Percentiles rank a stretch among this genome's conserved stretches.
Conservation (phyloP, 2,888 invertebrate genomes). For the Drosophila nigricruria region DNA sequence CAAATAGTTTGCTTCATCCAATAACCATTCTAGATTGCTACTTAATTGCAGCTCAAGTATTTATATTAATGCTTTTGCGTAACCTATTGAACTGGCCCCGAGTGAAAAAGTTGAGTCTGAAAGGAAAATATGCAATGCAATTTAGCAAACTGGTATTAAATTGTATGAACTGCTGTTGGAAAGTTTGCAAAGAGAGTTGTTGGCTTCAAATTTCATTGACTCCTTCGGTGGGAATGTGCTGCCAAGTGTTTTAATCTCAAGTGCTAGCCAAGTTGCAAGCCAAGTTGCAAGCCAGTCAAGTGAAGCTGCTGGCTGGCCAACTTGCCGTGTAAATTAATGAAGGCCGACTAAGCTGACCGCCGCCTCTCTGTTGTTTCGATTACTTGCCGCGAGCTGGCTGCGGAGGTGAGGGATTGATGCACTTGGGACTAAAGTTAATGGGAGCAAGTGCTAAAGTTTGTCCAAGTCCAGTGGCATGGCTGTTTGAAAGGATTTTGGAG, state of each 20-base stretch:
- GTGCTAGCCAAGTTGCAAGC: constrained; percentile 31
- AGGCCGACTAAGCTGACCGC: constrained; percentile 58
- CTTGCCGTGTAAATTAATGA: constrained; percentile 64
- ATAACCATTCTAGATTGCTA: neutral
- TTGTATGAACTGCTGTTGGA: constrained; percentile 46
- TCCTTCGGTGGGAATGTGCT: constrained; percentile 24
- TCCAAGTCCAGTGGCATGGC: constrained; percentile 3
- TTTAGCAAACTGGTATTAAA: constrained; percentile 48
- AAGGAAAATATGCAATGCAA: constrained; percentile 35
- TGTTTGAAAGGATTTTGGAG: constrained; percentile 24
- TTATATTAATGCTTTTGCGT: constrained; percentile 12
- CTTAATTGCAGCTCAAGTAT: neutral
- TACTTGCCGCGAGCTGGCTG: constrained; percentile 32
- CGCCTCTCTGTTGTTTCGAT: constrained; percentile 69
- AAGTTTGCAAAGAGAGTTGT: constrained; percentile 43
- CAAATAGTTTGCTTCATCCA: too few species aligned
- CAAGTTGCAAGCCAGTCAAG: constrained; percentile 19
- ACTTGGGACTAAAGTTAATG: constrained; percentile 46
- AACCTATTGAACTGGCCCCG: constrained; percentile 22
- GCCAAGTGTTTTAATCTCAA: constrained; percentile 48
- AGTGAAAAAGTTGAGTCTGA: constrained; percentile 22
- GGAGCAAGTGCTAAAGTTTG: constrained; percentile 20
- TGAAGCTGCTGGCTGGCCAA: constrained; percentile 22
- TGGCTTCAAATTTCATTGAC: constrained; percentile 44
- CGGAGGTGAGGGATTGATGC: constrained; percentile 16